These are phyloP conservation scores for Acronicta psi DNA, from an alignment of 2,888 invertebrate genomes.

Conservation along the genomic window DNA sequence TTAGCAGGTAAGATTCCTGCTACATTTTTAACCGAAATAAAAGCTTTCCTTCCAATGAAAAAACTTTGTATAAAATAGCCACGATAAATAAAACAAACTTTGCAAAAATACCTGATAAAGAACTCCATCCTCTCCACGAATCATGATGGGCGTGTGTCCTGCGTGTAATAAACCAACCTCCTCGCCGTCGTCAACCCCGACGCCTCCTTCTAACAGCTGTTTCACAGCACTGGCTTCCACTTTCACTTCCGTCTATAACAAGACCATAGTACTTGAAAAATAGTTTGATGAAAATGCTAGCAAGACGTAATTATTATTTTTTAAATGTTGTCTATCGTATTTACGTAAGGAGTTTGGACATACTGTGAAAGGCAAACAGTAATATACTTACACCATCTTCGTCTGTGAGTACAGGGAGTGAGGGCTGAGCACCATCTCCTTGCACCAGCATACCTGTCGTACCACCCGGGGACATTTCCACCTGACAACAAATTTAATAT, in stretches of 20 bases:
- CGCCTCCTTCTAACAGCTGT: conserved; percentile 83
- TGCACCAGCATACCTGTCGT: conserved; percentile 90
- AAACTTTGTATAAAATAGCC: too few relatives aligned
- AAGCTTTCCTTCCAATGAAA: too few relatives aligned
- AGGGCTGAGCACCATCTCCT: conserved; percentile 82
- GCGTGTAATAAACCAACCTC: conserved; percentile 78
- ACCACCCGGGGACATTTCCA: conserved; percentile 90
- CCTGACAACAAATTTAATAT: conserved; percentile 59
- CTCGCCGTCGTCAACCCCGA: conserved; percentile 79
- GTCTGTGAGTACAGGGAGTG: conserved; percentile 83
- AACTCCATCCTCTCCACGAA: conserved; percentile 95
- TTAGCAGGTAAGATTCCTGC: too few relatives aligned
- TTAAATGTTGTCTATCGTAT: too few relatives aligned
- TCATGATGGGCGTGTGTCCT: conserved; percentile 91
- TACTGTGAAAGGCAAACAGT: background rate
- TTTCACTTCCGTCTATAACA: conserved; percentile 79
- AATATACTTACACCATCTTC: conserved; percentile 82
- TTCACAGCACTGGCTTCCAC: conserved; percentile 90
- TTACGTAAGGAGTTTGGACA: too few relatives aligned
- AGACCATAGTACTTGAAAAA: background rate
- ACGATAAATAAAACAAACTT: background rate
- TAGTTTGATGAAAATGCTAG: too few relatives aligned
- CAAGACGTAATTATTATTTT: too few relatives aligned
- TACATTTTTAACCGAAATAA: too few relatives aligned
- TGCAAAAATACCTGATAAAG: conserved; percentile 90